A percentile compares a stretch with the other conserved stretches of the same genome.
These are phyloP conservation scores for Pyrochroa serraticornis DNA, from an alignment of 2,888 invertebrate species.

Conservation along the genomic window DNA sequence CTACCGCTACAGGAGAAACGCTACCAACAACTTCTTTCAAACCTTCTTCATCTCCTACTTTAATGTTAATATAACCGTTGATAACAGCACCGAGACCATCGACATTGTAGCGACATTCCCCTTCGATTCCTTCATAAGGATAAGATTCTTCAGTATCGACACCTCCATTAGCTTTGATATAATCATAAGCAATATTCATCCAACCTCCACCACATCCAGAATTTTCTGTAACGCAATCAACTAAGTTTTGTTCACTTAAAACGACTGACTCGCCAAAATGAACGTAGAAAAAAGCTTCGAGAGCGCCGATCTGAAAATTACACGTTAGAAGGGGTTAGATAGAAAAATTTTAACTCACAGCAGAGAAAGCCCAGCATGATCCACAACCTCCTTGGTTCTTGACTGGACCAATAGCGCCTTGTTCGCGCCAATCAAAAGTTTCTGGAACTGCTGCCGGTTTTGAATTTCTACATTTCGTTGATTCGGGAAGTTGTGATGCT, in stretches of 20 bases:
- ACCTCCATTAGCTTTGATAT: conserved; percentile 13
- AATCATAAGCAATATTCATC: conserved; percentile 5
- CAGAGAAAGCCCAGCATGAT: conserved; percentile 70
- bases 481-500: too few relatives aligned
- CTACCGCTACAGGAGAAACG: conserved; percentile 82
- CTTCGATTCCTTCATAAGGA: conserved; percentile 56
- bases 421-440: conserved; percentile 60
- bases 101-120: conserved; percentile 19
- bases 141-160: conserved; percentile 52
- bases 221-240: conserved; percentile 10
- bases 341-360: conserved; percentile 52
- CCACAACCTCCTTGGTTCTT: conserved; percentile 66
- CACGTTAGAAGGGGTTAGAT: neutral
- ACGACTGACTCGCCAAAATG: neutral
- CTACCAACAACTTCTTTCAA: conserved; percentile 79
- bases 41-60: conserved; percentile 73
- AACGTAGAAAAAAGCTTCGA: conserved; percentile 6
- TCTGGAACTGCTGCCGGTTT: conserved; percentile 46
- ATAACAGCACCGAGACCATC: conserved; percentile 9
- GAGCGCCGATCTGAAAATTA: conserved; percentile 4
- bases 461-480: too few relatives aligned
- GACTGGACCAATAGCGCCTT: conserved; percentile 61
- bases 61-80: conserved; percentile 73
- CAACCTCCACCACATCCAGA: conserved; percentile 11
- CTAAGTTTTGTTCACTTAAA: conserved; percentile 13